Evolutionary conservation across 92 coral and sea anemone genomes (phyloP), one percentile per base, ranked within the genome.

Genomic region (Meandrina meandrites): DNA sequence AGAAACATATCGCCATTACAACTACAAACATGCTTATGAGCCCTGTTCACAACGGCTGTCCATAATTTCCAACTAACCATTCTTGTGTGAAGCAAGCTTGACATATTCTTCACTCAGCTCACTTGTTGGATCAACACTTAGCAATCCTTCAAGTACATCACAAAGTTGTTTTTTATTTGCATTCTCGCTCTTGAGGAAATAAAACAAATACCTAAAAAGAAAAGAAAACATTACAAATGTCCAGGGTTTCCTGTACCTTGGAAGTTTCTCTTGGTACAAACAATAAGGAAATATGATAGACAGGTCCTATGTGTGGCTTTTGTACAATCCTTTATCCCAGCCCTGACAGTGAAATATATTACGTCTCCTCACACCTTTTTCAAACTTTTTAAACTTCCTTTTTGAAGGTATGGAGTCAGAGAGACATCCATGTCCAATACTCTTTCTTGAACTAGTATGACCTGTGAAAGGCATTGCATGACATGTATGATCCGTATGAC

Each of bases 51-150:
- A 40, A 2, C 2, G 6, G 45, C 45, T 40, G 6, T 40, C 6
- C 45, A 40, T 40, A 40, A 40, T 40, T 2, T n/a, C 16, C 19
- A 17, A 40, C 75, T 76, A 50, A 89, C 92, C 88, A 40, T 31
- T 60, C 76, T 76, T 51, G 8, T 28, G 50, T 31, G 19, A n/a
- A 16, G 62, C 78, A 42, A 85, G 62, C 76, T 78, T 42, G n/a
- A 54, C 56, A 30, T 93, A 91, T 5, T 95, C 97, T 64, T 79
- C 71, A 9, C 82, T 90, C 54, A 93, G 83, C n/a, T 96, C 99
- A 80, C 93, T 93, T 18, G 99, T 95, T 64, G 99, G 94, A 75
- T 97, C 96, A 42, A 95, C 88, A 21, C 32, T 57, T 66, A 95
- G 86, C 37, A 97, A 70, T 30, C 53, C 88, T 76, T 91, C 95